phyloP scores from a whole-genome alignment of 1,140 invertebrate genomes.

The Cotesia vestalis region DNA sequence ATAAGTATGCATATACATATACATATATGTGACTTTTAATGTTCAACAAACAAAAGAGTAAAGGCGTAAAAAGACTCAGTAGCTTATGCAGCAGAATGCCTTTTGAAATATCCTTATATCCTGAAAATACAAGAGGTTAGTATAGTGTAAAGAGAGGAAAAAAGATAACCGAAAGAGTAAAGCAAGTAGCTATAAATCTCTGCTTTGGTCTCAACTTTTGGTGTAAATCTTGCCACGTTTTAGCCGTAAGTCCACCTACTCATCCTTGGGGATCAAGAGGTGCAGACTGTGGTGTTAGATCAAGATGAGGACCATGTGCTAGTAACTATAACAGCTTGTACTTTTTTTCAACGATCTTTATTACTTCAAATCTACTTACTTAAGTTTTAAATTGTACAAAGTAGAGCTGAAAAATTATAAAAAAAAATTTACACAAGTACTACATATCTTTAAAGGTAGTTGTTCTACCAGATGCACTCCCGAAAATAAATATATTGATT shows the following conservation, averaged over 20 bases:
- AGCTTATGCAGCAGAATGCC: slow-evolving; percentile 28
- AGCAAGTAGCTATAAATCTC: slow-evolving; percentile 59
- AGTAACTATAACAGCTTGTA: slow-evolving; percentile 1
- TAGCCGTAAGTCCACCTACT: slow-evolving; percentile 64
- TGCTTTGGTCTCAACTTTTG: slow-evolving; percentile 61
- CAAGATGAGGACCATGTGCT: slow-evolving; percentile 24
- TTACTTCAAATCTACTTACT: slow-evolving; percentile 58
- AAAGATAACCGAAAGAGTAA: slow-evolving; percentile 1
- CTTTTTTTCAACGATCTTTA: slow-evolving; percentile 13
- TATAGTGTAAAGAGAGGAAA: slow-evolving; percentile 1
- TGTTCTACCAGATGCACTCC: no score
- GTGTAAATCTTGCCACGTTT: slow-evolving; percentile 66
- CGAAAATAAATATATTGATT: no score
- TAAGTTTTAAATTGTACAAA: slow-evolving; percentile 55
- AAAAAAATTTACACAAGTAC: not conserved
- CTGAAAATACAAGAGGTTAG: slow-evolving; percentile 36
- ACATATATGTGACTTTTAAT: slow-evolving; percentile 41
- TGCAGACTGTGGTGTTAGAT: slow-evolving; percentile 34
- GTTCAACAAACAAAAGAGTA: slow-evolving; percentile 15
- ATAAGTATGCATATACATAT: no score
- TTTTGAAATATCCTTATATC: slow-evolving; percentile 37
- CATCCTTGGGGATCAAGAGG: slow-evolving; percentile 60
- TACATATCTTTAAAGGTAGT: no score
- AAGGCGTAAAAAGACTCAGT: slow-evolving; percentile 10
- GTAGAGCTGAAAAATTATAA: slow-evolving; percentile 51